A percentile compares a stretch with the other conserved stretches of the same genome.
Conservation (phyloP, 2,888 invertebrate species). For the Pollenia angustigena region DNA sequence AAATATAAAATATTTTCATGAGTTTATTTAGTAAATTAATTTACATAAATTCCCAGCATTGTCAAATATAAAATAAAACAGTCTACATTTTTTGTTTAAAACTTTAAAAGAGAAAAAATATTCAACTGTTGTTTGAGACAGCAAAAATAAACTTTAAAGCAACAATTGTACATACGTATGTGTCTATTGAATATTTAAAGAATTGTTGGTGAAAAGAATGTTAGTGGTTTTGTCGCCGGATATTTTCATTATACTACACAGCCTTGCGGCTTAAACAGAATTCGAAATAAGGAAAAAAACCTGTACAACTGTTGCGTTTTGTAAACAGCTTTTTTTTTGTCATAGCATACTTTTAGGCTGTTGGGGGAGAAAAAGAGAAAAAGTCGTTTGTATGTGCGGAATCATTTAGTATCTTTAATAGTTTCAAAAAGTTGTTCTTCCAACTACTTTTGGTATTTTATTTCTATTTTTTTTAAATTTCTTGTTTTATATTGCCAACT, state of each 20-base stretch:
- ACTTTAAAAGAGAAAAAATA: no score
- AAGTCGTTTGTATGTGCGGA: background rate
- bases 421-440: background rate
- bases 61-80: no score
- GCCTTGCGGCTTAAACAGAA: background rate
- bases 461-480: background rate
- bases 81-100: no score
- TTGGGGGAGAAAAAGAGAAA: background rate
- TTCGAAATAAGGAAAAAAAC: background rate
- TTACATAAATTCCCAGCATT: no score
- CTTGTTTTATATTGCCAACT: background rate
- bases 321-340: background rate
- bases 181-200: background rate
- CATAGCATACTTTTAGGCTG: background rate
- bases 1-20: no score
- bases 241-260: background rate
- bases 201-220: background rate
- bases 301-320: slow-evolving; percentile 4
- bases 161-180: no score
- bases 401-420: background rate
- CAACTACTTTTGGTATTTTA: background rate
- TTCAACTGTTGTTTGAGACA: no score
- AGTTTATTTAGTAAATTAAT: no score
- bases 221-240: background rate
- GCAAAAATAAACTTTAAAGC: no score